These are phyloP conservation scores for Whitmania pigra DNA, from an alignment of 1,140 invertebrate genomes.

Conservation along the genomic window DNA sequence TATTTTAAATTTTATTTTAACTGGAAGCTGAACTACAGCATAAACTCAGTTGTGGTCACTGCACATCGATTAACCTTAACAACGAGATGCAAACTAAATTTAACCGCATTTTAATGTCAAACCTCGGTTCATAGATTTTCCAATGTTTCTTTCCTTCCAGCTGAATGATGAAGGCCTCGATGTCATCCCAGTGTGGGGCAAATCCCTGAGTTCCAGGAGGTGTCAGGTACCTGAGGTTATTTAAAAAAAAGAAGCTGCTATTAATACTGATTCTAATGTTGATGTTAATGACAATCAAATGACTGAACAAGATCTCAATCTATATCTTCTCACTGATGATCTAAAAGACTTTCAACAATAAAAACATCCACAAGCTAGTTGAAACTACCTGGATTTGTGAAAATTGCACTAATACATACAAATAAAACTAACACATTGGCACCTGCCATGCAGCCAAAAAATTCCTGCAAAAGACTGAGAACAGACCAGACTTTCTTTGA, in stretches of 20 bases:
- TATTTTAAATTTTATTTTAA: too few relatives aligned
- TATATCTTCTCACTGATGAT: too few relatives aligned
- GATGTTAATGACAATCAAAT: too few relatives aligned
- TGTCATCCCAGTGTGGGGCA: conserved; percentile 95
- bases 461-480: conserved; percentile 73
- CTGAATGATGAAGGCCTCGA: conserved; percentile 93
- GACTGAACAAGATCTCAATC: too few relatives aligned
- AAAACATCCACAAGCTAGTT: too few relatives aligned
- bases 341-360: too few relatives aligned
- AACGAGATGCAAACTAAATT: conserved; percentile 61
- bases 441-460: conserved; percentile 81
- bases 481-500: conserved; percentile 50
- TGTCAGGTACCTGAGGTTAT: conserved; percentile 62
- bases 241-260: too few relatives aligned
- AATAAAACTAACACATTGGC: conserved; percentile 59
- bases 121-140: conserved; percentile 68
- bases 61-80: too few relatives aligned
- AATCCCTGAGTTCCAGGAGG: conserved; percentile 88
- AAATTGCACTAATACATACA: conserved; percentile 6
- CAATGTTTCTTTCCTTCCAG: conserved; percentile 88
- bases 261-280: too few relatives aligned
- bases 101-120: conserved; percentile 20
- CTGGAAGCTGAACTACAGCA: too few relatives aligned
- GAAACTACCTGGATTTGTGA: background rate
- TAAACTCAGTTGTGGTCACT: too few relatives aligned